Conservation (phyloP, 1,140 invertebrate species). For the Panagrolaimus sp. region DNA sequence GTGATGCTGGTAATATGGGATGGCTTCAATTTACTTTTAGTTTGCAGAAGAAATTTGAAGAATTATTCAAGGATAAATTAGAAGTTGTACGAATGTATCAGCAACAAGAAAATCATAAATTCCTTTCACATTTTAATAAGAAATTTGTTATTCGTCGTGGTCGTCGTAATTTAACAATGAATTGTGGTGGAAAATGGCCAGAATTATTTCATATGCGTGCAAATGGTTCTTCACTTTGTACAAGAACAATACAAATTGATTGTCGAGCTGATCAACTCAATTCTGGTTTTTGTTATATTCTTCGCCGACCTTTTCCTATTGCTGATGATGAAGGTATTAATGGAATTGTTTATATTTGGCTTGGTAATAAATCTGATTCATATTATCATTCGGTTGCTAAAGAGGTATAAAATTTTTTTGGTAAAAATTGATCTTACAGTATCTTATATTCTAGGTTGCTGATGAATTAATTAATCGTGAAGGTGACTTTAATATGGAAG, state of each 20-base stretch:
- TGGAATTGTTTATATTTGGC: constrained; percentile 95
- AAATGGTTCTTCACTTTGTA: constrained; percentile 87
- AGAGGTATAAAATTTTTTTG: constrained; percentile 65
- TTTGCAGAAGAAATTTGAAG: constrained; percentile 86
- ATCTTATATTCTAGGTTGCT: constrained; percentile 63
- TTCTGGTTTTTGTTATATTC: constrained; percentile 61
- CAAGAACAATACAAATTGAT: constrained; percentile 75
- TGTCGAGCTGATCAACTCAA: constrained; percentile 58
- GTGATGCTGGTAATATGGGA: constrained; percentile 95
- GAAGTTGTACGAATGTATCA: constrained; percentile 75
- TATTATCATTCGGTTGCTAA: constrained; percentile 81
- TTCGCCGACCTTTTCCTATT: constrained; percentile 39
- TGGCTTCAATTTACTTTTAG: constrained; percentile 97
- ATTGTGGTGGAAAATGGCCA: constrained; percentile 62
- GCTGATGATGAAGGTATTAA: constrained; percentile 72
- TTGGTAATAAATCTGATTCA: constrained; percentile 78
- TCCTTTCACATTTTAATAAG: constrained; percentile 91
- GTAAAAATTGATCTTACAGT: constrained; percentile 80
- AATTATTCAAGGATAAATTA: constrained; percentile 83
- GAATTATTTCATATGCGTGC: constrained; percentile 91
- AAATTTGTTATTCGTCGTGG: constrained; percentile 89
- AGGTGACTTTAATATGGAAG: constrained; percentile 63
- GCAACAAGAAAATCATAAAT: constrained; percentile 97
- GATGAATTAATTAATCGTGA: constrained; percentile 49
- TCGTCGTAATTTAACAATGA: constrained; percentile 45